Base-by-base conservation (phyloP, 2,888 invertebrate genomes). In the Ferrisia virgata region DNA sequence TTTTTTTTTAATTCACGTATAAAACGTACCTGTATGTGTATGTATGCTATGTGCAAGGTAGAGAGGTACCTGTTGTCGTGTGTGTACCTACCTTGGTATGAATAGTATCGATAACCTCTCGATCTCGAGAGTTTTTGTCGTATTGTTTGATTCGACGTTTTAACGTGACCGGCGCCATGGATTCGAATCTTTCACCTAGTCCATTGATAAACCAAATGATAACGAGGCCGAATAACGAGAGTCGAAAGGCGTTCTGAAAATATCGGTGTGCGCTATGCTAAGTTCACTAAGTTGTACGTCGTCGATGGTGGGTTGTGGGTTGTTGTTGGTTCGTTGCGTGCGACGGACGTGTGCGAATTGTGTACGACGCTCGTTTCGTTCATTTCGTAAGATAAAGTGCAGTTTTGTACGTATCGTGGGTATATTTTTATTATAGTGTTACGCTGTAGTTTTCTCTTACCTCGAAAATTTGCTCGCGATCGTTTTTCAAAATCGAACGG, bases 381-480 rank as follows among this genome's bases (percentile, higher is more conserved):
- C n/a, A n/a, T n/a, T n/a, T n/a, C n/a, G n/a, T n/a, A n/a, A n/a
- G n/a, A n/a, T n/a, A n/a, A n/a, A n/a, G n/a, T n/a, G n/a, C n/a
- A n/a, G n/a, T n/a, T n/a, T n/a, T n/a, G n/a, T n/a, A 36, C 13
- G 6, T 78, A 2, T 11, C 18, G 18, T 53, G 36, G 9, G 33
- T 33, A n/a, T n/a, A n/a, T n/a, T n/a, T n/a, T n/a, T n/a, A n/a
- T n/a, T n/a, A n/a, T n/a, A n/a, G n/a, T n/a, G n/a, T n/a, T n/a
- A n/a, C n/a, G n/a, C n/a, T n/a, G 11, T 11, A 39, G 22, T 0
- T 2, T 18, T 39, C 11, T 11, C 31, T 64, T 82, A 83, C 83
- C 69, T 83, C 83, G 76, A 83, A 83, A 43, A 83, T 83, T 47
- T 83, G 83, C n/a, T 83, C 83, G n/a, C 83, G 39, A 72, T 83